phyloP scores from a whole-genome alignment of 2,888 invertebrate species.

The Perithous albicinctus region DNA sequence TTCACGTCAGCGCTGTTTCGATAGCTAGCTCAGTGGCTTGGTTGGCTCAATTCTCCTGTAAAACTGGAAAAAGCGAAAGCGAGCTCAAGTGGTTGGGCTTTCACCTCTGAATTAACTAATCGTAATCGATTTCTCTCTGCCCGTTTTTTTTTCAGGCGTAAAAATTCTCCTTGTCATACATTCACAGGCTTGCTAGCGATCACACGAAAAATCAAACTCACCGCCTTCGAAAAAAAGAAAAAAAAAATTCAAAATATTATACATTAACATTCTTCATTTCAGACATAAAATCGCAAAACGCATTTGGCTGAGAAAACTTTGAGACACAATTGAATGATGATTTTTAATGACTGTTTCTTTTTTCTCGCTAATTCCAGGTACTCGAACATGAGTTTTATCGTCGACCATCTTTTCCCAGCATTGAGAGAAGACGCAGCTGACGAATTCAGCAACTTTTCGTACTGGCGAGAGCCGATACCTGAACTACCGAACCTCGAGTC shows the following conservation, averaged over 20 bases:
- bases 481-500: constrained; percentile 83
- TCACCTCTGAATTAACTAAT: constrained; percentile 36
- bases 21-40: constrained; percentile 37
- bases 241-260: background rate
- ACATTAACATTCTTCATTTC: constrained; percentile 54
- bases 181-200: constrained; percentile 59
- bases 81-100: constrained; percentile 33
- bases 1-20: constrained; percentile 16
- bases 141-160: constrained; percentile 39
- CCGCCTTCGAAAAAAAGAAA: background rate
- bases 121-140: constrained; percentile 38
- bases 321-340: background rate
- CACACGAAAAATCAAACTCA: constrained; percentile 46
- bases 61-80: constrained; percentile 53
- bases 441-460: constrained; percentile 94
- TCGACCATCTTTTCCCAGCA: constrained; percentile 98
- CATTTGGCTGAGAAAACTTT: constrained; percentile 17
- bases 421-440: constrained; percentile 88
- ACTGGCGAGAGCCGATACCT: constrained; percentile 96
- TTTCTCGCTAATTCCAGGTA: constrained; percentile 89
- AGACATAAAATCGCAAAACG: constrained; percentile 51
- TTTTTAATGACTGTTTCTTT: constrained; percentile 33
- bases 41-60: constrained; percentile 44
- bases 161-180: constrained; percentile 23
- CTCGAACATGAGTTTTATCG: constrained; percentile 96